Percentiles rank a stretch among this genome's conserved stretches.
Evolutionary conservation across 2,113 vertebrate species (phyloP).

Genomic region (Calypte anna): DNA sequence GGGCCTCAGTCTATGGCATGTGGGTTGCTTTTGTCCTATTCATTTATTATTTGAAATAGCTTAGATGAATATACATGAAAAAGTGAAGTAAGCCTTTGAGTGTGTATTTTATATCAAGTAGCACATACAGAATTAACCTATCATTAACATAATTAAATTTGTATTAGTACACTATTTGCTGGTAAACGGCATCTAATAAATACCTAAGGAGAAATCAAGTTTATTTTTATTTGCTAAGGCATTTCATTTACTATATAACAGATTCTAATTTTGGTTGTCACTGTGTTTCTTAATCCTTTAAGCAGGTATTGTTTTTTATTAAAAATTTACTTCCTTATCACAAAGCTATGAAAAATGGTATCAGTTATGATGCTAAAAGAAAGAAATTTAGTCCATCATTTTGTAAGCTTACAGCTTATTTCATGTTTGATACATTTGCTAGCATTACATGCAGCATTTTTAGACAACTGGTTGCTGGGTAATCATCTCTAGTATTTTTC

Average conservation of each 20-base stretch:
- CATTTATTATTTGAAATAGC: not conserved
- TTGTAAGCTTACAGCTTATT: not conserved
- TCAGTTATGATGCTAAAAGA: not conserved
- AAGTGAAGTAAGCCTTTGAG: not conserved
- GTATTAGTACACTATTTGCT: not conserved
- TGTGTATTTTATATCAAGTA: not conserved
- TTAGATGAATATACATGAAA: not conserved
- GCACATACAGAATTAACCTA: not conserved
- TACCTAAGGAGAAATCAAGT: not conserved
- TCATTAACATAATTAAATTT: not conserved
- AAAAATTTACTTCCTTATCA: not conserved
- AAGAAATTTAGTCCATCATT: not conserved
- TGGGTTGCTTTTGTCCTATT: not conserved
- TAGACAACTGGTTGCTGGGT: not conserved
- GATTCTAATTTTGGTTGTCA: not conserved
- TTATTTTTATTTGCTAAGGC: not conserved
- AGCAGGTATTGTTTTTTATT: not conserved
- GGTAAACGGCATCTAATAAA: not conserved
- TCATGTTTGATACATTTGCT: not conserved
- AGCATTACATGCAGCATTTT: not conserved
- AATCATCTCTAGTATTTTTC: conserved; percentile 6
- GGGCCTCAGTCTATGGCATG: not conserved
- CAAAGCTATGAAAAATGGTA: not conserved
- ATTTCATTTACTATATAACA: not conserved
- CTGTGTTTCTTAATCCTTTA: not conserved